These are phyloP conservation scores for Silurus meridionalis DNA, from an alignment of 2,113 vertebrate species.

Conservation along the genomic window DNA sequence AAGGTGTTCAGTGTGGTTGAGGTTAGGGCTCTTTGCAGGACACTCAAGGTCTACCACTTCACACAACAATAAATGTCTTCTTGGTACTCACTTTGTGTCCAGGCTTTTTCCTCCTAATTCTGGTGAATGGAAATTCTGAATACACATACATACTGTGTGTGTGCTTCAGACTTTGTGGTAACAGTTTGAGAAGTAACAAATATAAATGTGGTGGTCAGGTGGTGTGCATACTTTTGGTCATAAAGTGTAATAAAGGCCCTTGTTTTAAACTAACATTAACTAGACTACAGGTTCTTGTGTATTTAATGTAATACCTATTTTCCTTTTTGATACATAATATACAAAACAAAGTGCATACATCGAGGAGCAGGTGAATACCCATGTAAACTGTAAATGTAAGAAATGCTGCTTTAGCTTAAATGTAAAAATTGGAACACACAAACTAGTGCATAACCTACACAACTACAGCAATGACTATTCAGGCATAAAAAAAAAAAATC, in stretches of 20 bases:
- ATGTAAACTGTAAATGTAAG: neutral
- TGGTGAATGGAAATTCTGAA: too few species aligned
- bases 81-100: neutral
- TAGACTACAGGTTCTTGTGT: neutral
- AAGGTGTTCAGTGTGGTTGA: neutral
- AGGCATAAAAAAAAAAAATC: neutral
- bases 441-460: neutral
- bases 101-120: too few species aligned
- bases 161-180: too few species aligned
- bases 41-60: neutral
- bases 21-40: neutral
- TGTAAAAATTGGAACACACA: neutral
- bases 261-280: too few species aligned
- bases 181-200: too few species aligned
- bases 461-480: neutral
- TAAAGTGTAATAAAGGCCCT: neutral
- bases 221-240: neutral
- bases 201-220: too few species aligned
- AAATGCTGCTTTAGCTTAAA: too few species aligned
- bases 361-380: neutral
- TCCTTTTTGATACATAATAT: neutral
- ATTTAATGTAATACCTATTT: neutral
- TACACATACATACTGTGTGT: too few species aligned
- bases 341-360: neutral
- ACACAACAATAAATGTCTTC: neutral